Percentiles rank a stretch among this genome's conserved stretches.
Conservation (phyloP, 92 coral and sea anemone genomes). For the Bergia sp. region DNA sequence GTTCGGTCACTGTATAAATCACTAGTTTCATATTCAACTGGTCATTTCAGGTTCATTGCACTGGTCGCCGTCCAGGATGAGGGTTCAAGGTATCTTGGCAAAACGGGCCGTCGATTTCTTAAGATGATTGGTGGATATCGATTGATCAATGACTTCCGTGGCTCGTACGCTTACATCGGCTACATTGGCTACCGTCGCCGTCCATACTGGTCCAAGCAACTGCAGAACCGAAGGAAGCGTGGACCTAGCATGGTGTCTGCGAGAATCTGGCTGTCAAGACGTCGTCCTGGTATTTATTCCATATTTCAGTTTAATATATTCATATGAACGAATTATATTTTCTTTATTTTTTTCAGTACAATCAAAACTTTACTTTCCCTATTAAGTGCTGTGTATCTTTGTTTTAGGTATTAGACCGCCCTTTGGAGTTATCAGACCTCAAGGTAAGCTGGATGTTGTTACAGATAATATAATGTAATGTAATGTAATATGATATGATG, state of each 20-base stretch:
- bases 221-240: slow-evolving; percentile 30
- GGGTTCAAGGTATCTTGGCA: slow-evolving; percentile 3
- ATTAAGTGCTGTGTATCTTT: neutral
- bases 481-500: too few relatives aligned
- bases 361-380: neutral
- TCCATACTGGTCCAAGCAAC: slow-evolving; percentile 39
- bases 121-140: slow-evolving; percentile 37
- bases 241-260: slow-evolving; percentile 43
- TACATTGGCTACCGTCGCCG: slow-evolving; percentile 23
- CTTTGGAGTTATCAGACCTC: slow-evolving; percentile 4
- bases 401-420: slow-evolving; percentile 12
- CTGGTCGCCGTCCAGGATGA: slow-evolving; percentile 37
- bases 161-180: slow-evolving; percentile 31
- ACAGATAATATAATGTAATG: neutral
- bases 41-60: neutral
- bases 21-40: too few relatives aligned
- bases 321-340: neutral
- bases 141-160: slow-evolving; percentile 25
- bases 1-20: too few relatives aligned
- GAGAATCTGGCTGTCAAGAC: slow-evolving; percentile 31
- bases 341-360: neutral
- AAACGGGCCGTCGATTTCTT: slow-evolving; percentile 15
- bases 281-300: neutral
- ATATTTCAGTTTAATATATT: neutral
- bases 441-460: neutral